phyloP scores from a whole-genome alignment of 1,140 invertebrate species.

The Trachymyrmex cornetzi region DNA sequence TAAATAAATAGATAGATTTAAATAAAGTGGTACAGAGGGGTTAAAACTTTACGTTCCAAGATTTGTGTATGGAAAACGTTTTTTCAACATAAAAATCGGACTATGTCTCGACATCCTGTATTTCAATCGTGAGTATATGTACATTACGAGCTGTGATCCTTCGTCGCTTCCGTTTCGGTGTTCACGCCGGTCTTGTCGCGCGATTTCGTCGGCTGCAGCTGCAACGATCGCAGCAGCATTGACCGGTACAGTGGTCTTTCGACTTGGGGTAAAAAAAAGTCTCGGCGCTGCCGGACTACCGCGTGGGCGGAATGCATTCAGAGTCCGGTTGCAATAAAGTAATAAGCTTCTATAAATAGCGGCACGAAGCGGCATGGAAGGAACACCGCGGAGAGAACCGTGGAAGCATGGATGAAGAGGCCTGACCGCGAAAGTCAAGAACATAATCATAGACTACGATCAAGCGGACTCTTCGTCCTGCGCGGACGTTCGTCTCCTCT shows the following conservation, averaged over 20 bases:
- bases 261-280: slow-evolving; percentile 8
- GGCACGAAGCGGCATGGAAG: slow-evolving; percentile 71
- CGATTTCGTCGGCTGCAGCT: slow-evolving; percentile 35
- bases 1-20: not conserved
- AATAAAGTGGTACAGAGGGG: not conserved
- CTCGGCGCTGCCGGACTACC: slow-evolving; percentile 40
- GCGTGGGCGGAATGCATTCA: slow-evolving; percentile 80
- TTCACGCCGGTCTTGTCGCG: slow-evolving; percentile 4
- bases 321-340: slow-evolving; percentile 80
- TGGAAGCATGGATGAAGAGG: slow-evolving; percentile 78
- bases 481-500: not conserved
- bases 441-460: slow-evolving; percentile 83
- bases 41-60: not conserved
- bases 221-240: slow-evolving; percentile 28
- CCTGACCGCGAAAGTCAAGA: slow-evolving; percentile 82
- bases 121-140: not conserved
- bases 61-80: not conserved
- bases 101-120: too few relatives aligned
- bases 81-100: not conserved
- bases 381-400: slow-evolving; percentile 70
- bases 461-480: slow-evolving; percentile 62
- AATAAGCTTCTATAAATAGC: slow-evolving; percentile 83
- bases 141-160: not conserved
- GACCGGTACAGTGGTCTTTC: slow-evolving; percentile 28
- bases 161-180: slow-evolving; percentile 20